Evolutionary conservation across 2,797 vertebrate genomes (phyloP).

Genomic region (Pygocentrus nattereri): DNA sequence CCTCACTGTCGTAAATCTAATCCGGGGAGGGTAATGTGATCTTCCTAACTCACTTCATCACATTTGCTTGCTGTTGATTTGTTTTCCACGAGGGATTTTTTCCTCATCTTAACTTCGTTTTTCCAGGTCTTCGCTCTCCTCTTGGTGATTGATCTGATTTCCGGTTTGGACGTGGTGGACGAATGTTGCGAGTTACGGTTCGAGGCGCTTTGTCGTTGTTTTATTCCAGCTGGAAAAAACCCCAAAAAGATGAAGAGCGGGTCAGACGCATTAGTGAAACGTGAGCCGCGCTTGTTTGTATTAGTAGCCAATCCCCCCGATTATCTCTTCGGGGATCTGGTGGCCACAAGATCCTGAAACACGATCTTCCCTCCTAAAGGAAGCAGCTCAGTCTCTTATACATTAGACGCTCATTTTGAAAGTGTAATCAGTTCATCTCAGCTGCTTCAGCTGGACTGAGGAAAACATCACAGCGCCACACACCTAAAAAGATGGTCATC

Average conservation of each 20-base stretch:
- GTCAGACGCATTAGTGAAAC: conserved; percentile 11
- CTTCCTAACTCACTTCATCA: conserved; percentile 76
- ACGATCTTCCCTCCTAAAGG: not conserved
- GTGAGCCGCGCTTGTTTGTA: conserved; percentile 7
- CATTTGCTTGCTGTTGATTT: conserved; percentile 76
- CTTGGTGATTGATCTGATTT: conserved; percentile 60
- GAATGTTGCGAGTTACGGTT: conserved; percentile 63
- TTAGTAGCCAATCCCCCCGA: conserved; percentile 14
- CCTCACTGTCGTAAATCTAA: conserved; percentile 73
- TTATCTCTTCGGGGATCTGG: conserved; percentile 14
- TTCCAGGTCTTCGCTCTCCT: conserved; percentile 50
- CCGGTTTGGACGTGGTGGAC: conserved; percentile 58
- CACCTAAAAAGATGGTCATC: too few relatives aligned
- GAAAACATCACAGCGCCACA: too few relatives aligned
- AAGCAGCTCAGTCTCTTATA: conserved; percentile 13
- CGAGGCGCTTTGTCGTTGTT: conserved; percentile 27
- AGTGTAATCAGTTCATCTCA: not conserved
- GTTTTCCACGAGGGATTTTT: conserved; percentile 69
- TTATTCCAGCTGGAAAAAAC: not conserved
- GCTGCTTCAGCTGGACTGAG: too few relatives aligned
- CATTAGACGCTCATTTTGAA: conserved; percentile 8
- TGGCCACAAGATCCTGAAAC: conserved; percentile 11
- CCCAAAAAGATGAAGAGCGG: not conserved
- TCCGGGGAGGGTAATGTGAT: conserved; percentile 80
- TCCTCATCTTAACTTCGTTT: conserved; percentile 35